These are phyloP conservation scores for Chloroceryle amazona DNA, from an alignment of 2,797 vertebrate species.

Conservation along the genomic window DNA sequence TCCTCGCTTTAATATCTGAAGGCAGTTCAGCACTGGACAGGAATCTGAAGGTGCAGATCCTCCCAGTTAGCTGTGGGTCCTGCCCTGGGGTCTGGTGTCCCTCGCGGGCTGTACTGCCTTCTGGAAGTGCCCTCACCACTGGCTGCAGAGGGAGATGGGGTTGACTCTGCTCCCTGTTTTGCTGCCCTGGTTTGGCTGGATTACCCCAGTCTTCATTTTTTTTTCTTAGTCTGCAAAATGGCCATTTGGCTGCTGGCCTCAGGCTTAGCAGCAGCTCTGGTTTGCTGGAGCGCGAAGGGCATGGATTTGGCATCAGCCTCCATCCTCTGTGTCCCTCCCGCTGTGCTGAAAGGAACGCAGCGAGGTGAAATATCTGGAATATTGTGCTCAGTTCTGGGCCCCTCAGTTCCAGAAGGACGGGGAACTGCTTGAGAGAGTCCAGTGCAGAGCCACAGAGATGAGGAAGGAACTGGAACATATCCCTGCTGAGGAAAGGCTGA, in stretches of 20 bases:
- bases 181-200: not conserved
- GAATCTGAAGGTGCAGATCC: not conserved
- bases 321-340: not conserved
- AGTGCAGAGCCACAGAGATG: no score
- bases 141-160: rapidly evolving
- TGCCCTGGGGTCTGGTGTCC: not conserved
- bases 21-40: not conserved
- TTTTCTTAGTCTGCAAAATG: not conserved
- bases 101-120: not conserved
- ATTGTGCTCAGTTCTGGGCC: no score
- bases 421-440: no score
- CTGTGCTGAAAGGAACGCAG: not conserved
- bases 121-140: not conserved
- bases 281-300: not conserved
- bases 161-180: not conserved
- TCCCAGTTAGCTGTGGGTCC: not conserved
- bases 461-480: no score
- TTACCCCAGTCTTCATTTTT: not conserved
- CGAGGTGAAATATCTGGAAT: not conserved
- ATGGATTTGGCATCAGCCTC: not conserved
- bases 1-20: not conserved
- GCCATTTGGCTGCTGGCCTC: not conserved
- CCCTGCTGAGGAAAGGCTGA: no score
- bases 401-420: no score
- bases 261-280: not conserved